Evolutionary conservation across 2,797 vertebrate species (phyloP).

Genomic region (Neosalanx taihuensis): DNA sequence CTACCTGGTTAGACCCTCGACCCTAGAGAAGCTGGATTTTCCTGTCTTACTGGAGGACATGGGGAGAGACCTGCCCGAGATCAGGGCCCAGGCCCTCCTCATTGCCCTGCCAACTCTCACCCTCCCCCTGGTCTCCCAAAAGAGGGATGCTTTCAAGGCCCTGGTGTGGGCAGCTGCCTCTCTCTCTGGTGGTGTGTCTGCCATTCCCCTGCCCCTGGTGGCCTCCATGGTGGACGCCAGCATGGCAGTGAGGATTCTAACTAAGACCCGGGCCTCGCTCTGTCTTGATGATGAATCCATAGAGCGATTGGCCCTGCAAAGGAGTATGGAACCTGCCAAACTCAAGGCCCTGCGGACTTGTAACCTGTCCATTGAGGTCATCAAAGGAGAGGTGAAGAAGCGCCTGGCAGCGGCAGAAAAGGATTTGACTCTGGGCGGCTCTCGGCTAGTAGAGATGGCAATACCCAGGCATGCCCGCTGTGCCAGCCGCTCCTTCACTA

Average conservation of each 20-base stretch:
- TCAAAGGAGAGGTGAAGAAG: conserved; percentile 66
- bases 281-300: conserved; percentile 67
- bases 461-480: conserved; percentile 64
- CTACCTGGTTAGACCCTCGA: conserved; percentile 56
- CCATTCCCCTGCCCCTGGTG: conserved; percentile 72
- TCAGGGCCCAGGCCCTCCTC: conserved; percentile 67
- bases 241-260: conserved; percentile 63
- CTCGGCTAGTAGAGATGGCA: conserved; percentile 64
- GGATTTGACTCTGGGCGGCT: conserved; percentile 44
- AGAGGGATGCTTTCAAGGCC: conserved; percentile 70
- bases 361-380: conserved; percentile 63
- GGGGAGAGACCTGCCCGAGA: conserved; percentile 64
- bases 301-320: conserved; percentile 54
- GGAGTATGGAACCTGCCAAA: conserved; percentile 33
- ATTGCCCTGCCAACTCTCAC: conserved; percentile 66
- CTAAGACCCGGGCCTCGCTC: conserved; percentile 65
- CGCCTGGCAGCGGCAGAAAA: conserved; percentile 62
- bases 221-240: conserved; percentile 71
- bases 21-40: conserved; percentile 67
- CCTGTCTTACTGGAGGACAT: conserved; percentile 60
- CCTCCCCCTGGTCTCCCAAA: conserved; percentile 55
- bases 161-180: conserved; percentile 71
- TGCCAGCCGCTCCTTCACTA: conserved; percentile 64
- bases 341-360: conserved; percentile 64
- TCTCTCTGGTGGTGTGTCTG: conserved; percentile 66